phyloP scores from a whole-genome alignment of 1,140 invertebrate genomes.

The Drosophila paulistorum region DNA sequence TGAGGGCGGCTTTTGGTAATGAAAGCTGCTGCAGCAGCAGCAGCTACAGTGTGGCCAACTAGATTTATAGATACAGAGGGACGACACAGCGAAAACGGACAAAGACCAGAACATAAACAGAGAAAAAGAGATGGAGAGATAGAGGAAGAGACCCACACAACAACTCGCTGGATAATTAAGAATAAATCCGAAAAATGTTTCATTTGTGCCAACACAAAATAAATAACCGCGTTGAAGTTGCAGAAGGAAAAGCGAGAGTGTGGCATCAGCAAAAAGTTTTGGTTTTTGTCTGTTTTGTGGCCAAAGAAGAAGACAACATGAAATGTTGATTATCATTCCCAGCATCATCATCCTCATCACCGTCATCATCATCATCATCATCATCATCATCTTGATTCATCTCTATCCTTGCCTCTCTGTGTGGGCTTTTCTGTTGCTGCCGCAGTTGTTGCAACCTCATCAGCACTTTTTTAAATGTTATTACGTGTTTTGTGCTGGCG shows the following conservation, averaged over 20 bases:
- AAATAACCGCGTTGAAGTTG: conserved; percentile 31
- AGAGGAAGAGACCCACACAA: neutral
- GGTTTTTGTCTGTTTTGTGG: conserved; percentile 17
- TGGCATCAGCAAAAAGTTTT: conserved; percentile 44
- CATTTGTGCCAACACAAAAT: conserved; percentile 46
- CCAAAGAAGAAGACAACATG: conserved; percentile 39
- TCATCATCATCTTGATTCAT: neutral
- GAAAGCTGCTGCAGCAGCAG: conserved; percentile 54
- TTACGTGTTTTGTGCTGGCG: conserved; percentile 46
- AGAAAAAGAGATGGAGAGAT: conserved; percentile 2
- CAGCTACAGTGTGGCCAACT: conserved; percentile 54
- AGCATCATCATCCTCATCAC: conserved; percentile 3
- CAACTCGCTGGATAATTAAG: conserved; percentile 70
- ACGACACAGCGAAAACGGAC: conserved; percentile 10
- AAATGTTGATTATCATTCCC: conserved; percentile 44
- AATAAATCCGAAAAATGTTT: conserved; percentile 73
- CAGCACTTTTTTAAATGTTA: conserved; percentile 58
- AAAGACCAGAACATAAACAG: conserved; percentile 4
- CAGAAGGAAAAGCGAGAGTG: conserved; percentile 43
- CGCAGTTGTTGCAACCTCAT: conserved; percentile 29
- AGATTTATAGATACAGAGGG: conserved; percentile 53
- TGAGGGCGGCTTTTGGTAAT: conserved; percentile 49
- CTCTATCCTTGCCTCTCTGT: conserved; percentile 2
- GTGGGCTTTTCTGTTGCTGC: conserved; percentile 12
- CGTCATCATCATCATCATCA: neutral